Percentiles rank a stretch among this genome's conserved stretches.
Conservation (phyloP, 2,797 vertebrate genomes). For the Simalia tracyae region DNA sequence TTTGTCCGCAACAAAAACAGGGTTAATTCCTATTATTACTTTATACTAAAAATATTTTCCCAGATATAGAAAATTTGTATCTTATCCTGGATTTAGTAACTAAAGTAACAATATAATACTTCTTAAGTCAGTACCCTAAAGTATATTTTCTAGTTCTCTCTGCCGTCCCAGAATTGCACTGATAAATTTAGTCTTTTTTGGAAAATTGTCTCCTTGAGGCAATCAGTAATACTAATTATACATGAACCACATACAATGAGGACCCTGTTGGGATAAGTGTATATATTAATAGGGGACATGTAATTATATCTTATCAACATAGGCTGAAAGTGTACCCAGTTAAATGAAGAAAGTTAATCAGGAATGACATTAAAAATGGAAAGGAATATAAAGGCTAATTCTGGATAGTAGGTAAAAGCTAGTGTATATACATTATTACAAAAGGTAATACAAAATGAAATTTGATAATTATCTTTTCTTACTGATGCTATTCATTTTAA, state of each 20-base stretch:
- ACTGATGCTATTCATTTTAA: not conserved
- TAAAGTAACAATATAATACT: constrained; percentile 1
- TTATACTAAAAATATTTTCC: not conserved
- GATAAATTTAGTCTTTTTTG: constrained; percentile 35
- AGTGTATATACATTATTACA: not conserved
- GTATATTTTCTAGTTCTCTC: constrained; percentile 16
- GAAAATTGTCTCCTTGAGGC: constrained; percentile 20
- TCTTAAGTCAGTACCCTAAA: constrained; percentile 1
- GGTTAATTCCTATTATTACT: not conserved
- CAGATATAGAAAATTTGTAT: not conserved
- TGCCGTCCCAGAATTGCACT: constrained; percentile 6
- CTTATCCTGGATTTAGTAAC: not conserved
- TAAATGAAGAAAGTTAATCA: constrained; percentile 33
- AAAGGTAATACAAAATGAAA: constrained; percentile 8
- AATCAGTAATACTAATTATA: constrained; percentile 39
- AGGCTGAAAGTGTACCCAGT: constrained; percentile 19
- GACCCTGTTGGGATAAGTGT: constrained; percentile 31
- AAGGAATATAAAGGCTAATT: constrained; percentile 15
- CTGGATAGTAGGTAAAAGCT: not conserved
- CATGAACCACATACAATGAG: constrained; percentile 24
- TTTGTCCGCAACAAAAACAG: not conserved
- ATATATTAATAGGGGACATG: constrained; percentile 34
- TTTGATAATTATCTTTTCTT: not conserved
- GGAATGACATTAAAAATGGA: constrained; percentile 22
- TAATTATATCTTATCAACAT: constrained; percentile 28